These are phyloP conservation scores for Hirtodrosophila histrioides DNA, from an alignment of 2,888 invertebrate genomes.

Conservation along the genomic window DNA sequence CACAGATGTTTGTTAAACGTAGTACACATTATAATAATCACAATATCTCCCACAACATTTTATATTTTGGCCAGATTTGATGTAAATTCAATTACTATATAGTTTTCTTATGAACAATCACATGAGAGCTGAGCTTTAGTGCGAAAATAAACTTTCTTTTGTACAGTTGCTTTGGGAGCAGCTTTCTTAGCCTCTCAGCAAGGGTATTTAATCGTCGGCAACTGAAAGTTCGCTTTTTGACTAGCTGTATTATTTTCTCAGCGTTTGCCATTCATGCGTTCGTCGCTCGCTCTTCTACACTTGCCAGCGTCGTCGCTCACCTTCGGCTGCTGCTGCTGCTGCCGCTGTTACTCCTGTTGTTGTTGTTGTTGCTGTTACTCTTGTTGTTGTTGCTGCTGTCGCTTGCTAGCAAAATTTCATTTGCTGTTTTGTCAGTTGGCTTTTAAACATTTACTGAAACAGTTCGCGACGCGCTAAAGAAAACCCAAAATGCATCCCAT, in stretches of 20 bases:
- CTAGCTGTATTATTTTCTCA: slow-evolving; percentile 36
- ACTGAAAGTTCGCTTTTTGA: no score
- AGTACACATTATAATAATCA: no score
- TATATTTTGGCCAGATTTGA: no score
- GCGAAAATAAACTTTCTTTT: no score
- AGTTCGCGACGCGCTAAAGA: slow-evolving; percentile 76
- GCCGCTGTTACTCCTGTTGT: slow-evolving; percentile 4
- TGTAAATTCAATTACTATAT: no score
- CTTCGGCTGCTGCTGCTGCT: slow-evolving; percentile 49
- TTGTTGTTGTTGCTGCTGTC: slow-evolving; percentile 26
- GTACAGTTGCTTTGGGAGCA: no score
- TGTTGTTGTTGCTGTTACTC: slow-evolving; percentile 8
- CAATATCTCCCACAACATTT: no score
- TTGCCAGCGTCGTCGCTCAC: slow-evolving; percentile 62
- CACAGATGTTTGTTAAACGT: no score
- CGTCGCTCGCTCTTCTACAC: slow-evolving; percentile 55
- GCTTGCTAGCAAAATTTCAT: slow-evolving; percentile 63
- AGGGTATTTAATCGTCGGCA: no score
- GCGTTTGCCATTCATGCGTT: slow-evolving; percentile 60
- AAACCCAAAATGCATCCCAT: slow-evolving; percentile 15
- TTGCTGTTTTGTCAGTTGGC: slow-evolving; percentile 80
- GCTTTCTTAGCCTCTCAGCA: no score
- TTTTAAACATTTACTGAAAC: slow-evolving; percentile 82
- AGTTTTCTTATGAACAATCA: no score
- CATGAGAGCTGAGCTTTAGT: no score